Evolutionary conservation across 2,113 vertebrate species (phyloP), one percentile per base, ranked within the genome.

Genomic region (Scopus umbretta): DNA sequence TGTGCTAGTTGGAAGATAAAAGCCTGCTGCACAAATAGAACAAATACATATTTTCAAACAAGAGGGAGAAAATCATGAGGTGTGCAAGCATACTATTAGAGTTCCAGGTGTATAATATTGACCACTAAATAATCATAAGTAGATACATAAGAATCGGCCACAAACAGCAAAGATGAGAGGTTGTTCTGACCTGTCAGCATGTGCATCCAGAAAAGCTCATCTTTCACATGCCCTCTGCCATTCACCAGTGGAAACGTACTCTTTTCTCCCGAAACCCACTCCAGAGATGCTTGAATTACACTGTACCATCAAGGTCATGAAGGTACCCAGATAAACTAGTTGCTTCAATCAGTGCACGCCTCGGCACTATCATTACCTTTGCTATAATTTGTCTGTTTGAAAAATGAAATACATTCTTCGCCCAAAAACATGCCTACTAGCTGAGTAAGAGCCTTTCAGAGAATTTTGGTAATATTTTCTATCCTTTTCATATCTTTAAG

Each of bases 221-320:
- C 42, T 47, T 72, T 56, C 59, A 53, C 18, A 20, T 0, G 12
- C 11, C 17, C 21, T 38, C 23, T 71, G 17, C 42, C 50, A 71
- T 36, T 7, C 30, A 70, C 9, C 45, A 74, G 17, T 26, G 65
- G 17, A 2, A 72, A 56, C 0, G 0, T 17, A 26, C 5, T 16
- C 6, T 53, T 71, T 42, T 27, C 23, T 73, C 50, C 42, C 42
- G 47, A 75, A 62, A 58, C 10, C 7, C 50, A 10, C 21, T 36
- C 27, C 16, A 29, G 32, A 75, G 14, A 34, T 3, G 30, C 40
- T 32, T 36, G 5, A 30, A 23, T 36, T 43, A 34, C 36, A 21
- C 36, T 43, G 7, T 10, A 66, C 12, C 6, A 47, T 45, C 34
- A 66, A 36, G 15, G 26, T 65, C 8, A 21, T 3, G 7, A 79